Base-by-base conservation (phyloP, 2,113 vertebrate genomes). In the Erythrocebus patas region DNA sequence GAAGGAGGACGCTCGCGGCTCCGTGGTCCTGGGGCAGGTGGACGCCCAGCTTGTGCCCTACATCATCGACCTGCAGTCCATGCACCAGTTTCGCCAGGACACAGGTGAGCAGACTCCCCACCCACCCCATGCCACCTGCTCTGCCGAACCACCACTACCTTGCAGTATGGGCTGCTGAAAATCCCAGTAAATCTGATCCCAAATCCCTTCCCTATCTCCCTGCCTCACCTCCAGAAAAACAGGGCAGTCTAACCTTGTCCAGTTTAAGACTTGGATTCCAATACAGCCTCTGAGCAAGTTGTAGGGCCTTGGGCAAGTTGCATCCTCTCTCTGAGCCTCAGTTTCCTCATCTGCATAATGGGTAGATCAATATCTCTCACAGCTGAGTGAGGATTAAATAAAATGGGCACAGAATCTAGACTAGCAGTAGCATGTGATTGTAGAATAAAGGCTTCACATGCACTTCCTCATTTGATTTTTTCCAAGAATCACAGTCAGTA, bases 51-150 rank as follows among this genome's bases (percentile, higher is more conserved):
- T 99, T 61, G 98, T 99, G 0, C 99, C 99, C n/a, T 99, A 99
- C 96, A 52, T 99, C 98, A 99, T 99, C 0, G 99, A 99, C 98
- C 99, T 99, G 97, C 99, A 99, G 98, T 99, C 99, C 98, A 99
- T 99, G 99, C 99, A 99, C 96, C 99, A 99, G 98, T 99, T 99
- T 96, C 99, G 99, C 79, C 99, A 99, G 98, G 99, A 99, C 97
- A 99, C 99, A 86, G 99, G 99, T 99, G 99, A 98, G 99, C 23
- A 11, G n/a, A 1, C 61, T 20, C 16, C 16, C 25, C 0, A 0
- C 66, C 30, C 20, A 0, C 20, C 32, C 32, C 38, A 3, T 13
- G 8, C 3, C 4, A 3, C 2, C 30, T 1, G 3, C 27, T 23
- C 2, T 6, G 9, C 89, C 10, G 8, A 4, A 22, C 38, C 8